A percentile compares a stretch with the other conserved stretches of the same genome.
Conservation (phyloP, 2,797 vertebrate genomes). For the Microctenopoma lineatum region DNA sequence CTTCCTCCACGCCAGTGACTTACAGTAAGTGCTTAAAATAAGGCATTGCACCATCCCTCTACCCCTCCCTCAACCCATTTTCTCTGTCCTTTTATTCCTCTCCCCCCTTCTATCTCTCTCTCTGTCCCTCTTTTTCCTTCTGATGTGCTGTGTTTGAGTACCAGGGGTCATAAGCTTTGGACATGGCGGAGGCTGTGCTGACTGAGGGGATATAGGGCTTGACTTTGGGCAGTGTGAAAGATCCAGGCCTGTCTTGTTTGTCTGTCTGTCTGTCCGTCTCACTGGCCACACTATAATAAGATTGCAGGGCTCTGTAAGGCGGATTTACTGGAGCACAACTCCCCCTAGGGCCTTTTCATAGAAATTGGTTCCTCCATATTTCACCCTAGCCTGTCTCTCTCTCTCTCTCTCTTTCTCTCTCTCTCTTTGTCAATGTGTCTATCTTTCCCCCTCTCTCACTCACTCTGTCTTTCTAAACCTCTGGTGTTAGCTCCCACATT, state of each 20-base stretch:
- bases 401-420: slow-evolving; percentile 46
- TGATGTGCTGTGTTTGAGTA: slow-evolving; percentile 67
- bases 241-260: slow-evolving; percentile 76
- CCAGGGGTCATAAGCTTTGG: slow-evolving; percentile 75
- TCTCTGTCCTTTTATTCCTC: slow-evolving; percentile 36
- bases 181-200: slow-evolving; percentile 74
- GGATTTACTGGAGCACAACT: slow-evolving; percentile 87
- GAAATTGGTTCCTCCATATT: slow-evolving; percentile 82
- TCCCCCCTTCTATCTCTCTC: slow-evolving; percentile 7
- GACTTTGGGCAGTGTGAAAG: slow-evolving; percentile 81
- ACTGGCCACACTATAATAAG: slow-evolving; percentile 84
- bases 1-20: slow-evolving; percentile 61
- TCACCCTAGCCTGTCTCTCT: slow-evolving; percentile 58
- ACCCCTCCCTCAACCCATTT: slow-evolving; percentile 53
- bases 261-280: slow-evolving; percentile 79
- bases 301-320: slow-evolving; percentile 80
- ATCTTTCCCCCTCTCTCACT: slow-evolving; percentile 33
- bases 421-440: slow-evolving; percentile 52
- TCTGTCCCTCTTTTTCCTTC: slow-evolving; percentile 29
- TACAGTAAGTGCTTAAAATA: slow-evolving; percentile 59
- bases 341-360: slow-evolving; percentile 85
- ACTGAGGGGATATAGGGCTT: slow-evolving; percentile 73
- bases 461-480: slow-evolving; percentile 45
- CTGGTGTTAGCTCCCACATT: slow-evolving; percentile 49
- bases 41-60: slow-evolving; percentile 57